Base-by-base conservation (phyloP, 1,140 invertebrate species). In the Plectrocnemia conspersa region DNA sequence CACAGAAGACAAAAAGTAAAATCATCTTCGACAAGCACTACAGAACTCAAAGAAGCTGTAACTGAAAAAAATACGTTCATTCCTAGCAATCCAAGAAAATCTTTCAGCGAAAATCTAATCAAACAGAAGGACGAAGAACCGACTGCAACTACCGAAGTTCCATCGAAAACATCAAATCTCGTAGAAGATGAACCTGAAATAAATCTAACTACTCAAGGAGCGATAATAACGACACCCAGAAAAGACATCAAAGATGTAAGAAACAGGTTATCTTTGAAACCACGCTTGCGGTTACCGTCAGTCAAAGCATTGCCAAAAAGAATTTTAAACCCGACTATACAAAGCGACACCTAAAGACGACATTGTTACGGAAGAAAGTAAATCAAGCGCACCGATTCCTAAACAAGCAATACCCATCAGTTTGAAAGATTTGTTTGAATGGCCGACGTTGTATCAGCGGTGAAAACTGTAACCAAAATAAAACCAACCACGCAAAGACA, bases 381-480 rank as follows among this genome's bases (percentile, higher is more conserved):
- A 56, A 50, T 25, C 47, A 16, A 54, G 50, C 35, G 42, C 54
- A 10, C 10, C 21, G 3, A 56, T 65, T 22, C 61, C 62, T 9
- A 36, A 58, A 11, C 59, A 66, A 56, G 65, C 65, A 5, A 38
- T 66, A 5, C 63, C 56, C 42, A 68, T 69, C 22, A 61, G 58
- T 40, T 29, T 69, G 4, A 66, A 66, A 50, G 66, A 69, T 41
- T 47, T 69, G 7, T 59, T 66, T 33, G 63, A 5, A 57, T 57
- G 35, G 50, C 49, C 1, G 54, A 54, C 53, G 53, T 63, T 7
- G 53, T 56, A 21, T 54, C 24, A 3, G 52, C 53, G 2, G 40
- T 54, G 6, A 55, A 53, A 48, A 55, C 33, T 7, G 50, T 49
- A 10, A 16, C 44, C 1, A 62, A 54, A 48, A 45, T 24, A 7